Conservation (phyloP, 2,113 vertebrate genomes). For the Periophthalmodon schlosseri region DNA sequence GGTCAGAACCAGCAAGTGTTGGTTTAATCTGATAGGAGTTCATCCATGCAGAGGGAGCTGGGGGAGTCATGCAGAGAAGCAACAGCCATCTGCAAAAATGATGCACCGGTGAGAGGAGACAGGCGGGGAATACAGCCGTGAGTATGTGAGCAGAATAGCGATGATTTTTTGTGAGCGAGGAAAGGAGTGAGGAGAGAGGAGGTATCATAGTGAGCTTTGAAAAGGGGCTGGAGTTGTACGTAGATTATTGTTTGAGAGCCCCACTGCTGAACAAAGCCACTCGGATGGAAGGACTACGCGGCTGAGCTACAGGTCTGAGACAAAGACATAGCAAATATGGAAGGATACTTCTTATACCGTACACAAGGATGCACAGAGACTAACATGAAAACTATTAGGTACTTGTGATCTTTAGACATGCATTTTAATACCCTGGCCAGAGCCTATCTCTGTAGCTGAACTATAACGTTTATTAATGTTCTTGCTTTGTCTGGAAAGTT, state of each 20-base stretch:
- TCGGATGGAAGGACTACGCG: slow-evolving; percentile 1
- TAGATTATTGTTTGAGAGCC: slow-evolving; percentile 34
- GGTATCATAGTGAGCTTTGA: slow-evolving; percentile 44
- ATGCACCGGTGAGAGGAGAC: slow-evolving; percentile 44
- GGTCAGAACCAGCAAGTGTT: slow-evolving; percentile 57
- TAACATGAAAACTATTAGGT: too few species aligned
- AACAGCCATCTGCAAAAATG: slow-evolving; percentile 70
- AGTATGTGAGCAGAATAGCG: slow-evolving; percentile 58
- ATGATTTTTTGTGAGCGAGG: slow-evolving; percentile 55
- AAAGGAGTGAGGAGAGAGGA: slow-evolving; percentile 15
- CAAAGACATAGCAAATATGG: slow-evolving; percentile 4
- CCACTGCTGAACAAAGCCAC: slow-evolving; percentile 28
- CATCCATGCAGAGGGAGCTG: slow-evolving; percentile 68
- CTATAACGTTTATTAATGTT: too few species aligned
- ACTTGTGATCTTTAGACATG: too few species aligned
- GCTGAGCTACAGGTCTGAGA: not conserved
- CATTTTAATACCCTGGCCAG: too few species aligned
- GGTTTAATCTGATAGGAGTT: slow-evolving; percentile 70
- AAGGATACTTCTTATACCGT: too few species aligned
- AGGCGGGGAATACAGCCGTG: slow-evolving; percentile 40
- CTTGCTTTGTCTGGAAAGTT: too few species aligned
- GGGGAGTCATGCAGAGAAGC: slow-evolving; percentile 60
- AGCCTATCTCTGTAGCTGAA: too few species aligned
- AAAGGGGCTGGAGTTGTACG: slow-evolving; percentile 41
- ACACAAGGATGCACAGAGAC: too few species aligned